Evolutionary conservation across 2,888 invertebrate species (phyloP).

Genomic region (Linyphia triangularis): DNA sequence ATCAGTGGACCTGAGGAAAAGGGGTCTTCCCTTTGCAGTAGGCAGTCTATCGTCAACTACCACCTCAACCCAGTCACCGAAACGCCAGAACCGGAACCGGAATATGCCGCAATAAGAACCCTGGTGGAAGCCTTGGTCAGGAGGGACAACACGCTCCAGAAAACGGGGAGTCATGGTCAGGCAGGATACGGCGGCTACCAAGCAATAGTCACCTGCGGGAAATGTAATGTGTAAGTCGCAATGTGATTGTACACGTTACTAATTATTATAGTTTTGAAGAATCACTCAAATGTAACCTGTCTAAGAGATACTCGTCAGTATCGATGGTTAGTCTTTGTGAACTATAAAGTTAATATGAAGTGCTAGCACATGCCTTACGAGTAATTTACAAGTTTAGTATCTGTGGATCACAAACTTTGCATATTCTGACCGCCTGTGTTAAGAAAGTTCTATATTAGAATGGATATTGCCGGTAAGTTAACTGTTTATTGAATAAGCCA

Average conservation of each 20-base stretch:
- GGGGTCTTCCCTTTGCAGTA: conserved; percentile 84
- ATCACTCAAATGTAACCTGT: too few relatives aligned
- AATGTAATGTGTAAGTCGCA: background rate
- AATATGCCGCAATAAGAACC: conserved; percentile 85
- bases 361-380: too few relatives aligned
- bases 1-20: conserved; percentile 84
- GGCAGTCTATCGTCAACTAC: conserved; percentile 88
- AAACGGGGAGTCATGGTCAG: conserved; percentile 85
- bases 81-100: conserved; percentile 89
- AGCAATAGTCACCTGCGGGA: conserved; percentile 82
- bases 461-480: too few relatives aligned
- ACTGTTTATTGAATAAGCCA: too few relatives aligned
- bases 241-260: background rate
- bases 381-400: too few relatives aligned
- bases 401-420: too few relatives aligned
- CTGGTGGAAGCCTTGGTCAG: conserved; percentile 84
- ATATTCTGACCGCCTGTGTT: too few relatives aligned
- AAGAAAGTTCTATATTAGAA: too few relatives aligned
- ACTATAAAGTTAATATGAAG: too few relatives aligned
- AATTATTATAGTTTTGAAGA: too few relatives aligned
- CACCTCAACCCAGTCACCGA: conserved; percentile 88
- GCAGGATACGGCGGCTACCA: conserved; percentile 85
- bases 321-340: too few relatives aligned
- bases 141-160: conserved; percentile 85
- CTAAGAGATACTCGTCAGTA: too few relatives aligned